These are phyloP conservation scores for Danionella dracula DNA, from an alignment of 2,797 vertebrate species.

Conservation along the genomic window DNA sequence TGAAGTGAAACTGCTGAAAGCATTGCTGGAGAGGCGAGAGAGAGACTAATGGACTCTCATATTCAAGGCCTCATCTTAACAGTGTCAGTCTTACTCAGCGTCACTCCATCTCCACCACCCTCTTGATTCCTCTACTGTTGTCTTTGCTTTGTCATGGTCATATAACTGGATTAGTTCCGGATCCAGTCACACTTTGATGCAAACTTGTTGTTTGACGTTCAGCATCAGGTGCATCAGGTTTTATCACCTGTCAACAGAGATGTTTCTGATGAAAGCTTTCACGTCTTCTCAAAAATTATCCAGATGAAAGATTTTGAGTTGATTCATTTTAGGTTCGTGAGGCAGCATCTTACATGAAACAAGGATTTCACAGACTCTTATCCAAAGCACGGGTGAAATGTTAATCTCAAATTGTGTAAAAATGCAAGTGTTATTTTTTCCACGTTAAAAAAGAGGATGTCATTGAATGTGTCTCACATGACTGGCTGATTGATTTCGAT, in stretches of 20 bases:
- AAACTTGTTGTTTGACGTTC: slow-evolving; percentile 9
- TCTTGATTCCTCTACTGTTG: slow-evolving; percentile 22
- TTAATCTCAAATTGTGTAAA: no score
- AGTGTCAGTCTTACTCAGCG: slow-evolving; percentile 41
- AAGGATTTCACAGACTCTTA: no score
- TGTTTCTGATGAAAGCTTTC: not conserved
- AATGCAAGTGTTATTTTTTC: no score
- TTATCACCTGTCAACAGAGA: slow-evolving; percentile 11
- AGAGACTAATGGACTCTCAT: slow-evolving; percentile 43
- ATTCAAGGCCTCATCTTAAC: slow-evolving; percentile 46
- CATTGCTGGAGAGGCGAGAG: slow-evolving; percentile 24
- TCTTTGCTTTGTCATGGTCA: slow-evolving; percentile 34
- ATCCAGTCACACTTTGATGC: slow-evolving; percentile 16
- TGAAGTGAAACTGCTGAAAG: slow-evolving; percentile 21
- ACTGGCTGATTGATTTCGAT: no score
- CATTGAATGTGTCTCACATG: no score
- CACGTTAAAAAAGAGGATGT: no score
- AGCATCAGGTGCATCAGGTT: slow-evolving; percentile 14
- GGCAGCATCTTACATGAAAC: no score
- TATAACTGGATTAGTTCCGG: slow-evolving; percentile 30
- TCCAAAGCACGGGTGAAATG: no score
- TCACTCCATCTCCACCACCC: slow-evolving; percentile 36
- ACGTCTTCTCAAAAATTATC: not conserved
- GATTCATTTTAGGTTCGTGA: not conserved
- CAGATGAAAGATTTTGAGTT: not conserved